Percentiles rank a stretch among this genome's conserved stretches.
Conservation (phyloP, 1,140 invertebrate species). For the Lasioglossum baleicum region DNA sequence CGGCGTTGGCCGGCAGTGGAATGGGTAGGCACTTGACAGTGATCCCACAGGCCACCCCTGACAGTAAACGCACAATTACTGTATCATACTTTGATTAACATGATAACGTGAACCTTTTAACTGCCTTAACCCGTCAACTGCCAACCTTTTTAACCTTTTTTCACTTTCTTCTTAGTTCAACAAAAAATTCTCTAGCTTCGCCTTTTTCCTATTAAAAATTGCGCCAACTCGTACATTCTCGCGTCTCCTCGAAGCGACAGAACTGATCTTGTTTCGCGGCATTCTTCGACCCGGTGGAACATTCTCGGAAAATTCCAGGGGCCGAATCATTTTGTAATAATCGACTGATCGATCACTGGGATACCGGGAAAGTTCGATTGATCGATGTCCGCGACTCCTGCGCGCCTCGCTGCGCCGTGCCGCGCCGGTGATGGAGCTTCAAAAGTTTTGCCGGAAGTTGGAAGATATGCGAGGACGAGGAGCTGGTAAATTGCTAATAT, state of each 20-base stretch:
- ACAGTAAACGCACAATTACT: too few relatives aligned
- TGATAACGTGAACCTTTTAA: too few relatives aligned
- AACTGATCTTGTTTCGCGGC: background rate
- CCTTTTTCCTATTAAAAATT: too few relatives aligned
- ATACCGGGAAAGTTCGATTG: conserved; percentile 30
- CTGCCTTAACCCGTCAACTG: too few relatives aligned
- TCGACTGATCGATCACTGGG: conserved; percentile 55
- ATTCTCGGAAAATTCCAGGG: conserved; percentile 21
- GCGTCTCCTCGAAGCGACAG: background rate
- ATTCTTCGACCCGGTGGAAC: background rate
- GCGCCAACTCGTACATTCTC: background rate
- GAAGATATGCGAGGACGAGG: conserved; percentile 15
- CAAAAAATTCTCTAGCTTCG: too few relatives aligned
- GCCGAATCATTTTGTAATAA: background rate
- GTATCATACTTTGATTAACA: too few relatives aligned
- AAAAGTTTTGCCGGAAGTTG: conserved; percentile 43
- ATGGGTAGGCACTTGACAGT: too few relatives aligned
- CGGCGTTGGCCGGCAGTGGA: too few relatives aligned
- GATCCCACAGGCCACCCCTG: too few relatives aligned
- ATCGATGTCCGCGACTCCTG: conserved; percentile 44
- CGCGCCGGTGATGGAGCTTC: conserved; percentile 42
- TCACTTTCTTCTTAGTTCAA: too few relatives aligned
- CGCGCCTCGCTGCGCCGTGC: background rate
- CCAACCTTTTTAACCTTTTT: too few relatives aligned
- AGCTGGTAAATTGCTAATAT: conserved; percentile 42